These are phyloP conservation scores for Caranx melampygus DNA, from an alignment of 2,113 vertebrate genomes.

Conservation along the genomic window DNA sequence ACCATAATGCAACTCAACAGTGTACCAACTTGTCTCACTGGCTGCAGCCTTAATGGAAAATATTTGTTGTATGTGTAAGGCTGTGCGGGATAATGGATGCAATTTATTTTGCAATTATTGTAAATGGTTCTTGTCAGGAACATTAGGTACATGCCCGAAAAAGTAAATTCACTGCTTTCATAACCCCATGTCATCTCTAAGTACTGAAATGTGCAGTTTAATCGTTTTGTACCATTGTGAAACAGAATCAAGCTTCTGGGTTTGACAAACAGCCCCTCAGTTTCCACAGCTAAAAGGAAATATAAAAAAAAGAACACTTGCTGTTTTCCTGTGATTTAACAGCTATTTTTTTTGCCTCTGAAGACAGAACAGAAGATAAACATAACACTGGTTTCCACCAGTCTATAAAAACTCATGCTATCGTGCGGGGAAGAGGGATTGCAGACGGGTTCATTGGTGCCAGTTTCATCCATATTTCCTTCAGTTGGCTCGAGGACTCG, in stretches of 20 bases:
- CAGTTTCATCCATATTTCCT: slow-evolving; percentile 42
- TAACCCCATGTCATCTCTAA: slow-evolving; percentile 34
- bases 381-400: slow-evolving; percentile 1
- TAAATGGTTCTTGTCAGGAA: slow-evolving; percentile 55
- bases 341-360: slow-evolving; percentile 40
- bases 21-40: background rate
- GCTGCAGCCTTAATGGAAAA: slow-evolving; percentile 26
- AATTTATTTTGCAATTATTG: slow-evolving; percentile 51
- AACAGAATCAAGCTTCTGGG: slow-evolving; percentile 43
- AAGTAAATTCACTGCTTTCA: slow-evolving; percentile 48
- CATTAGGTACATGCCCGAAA: slow-evolving; percentile 30
- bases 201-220: slow-evolving; percentile 42
- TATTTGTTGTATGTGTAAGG: slow-evolving; percentile 20
- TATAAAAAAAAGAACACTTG: background rate
- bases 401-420: slow-evolving; percentile 36
- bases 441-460: slow-evolving; percentile 22
- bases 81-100: slow-evolving; percentile 38
- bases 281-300: slow-evolving; percentile 12
- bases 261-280: slow-evolving; percentile 41
- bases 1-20: background rate
- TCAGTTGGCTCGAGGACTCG: slow-evolving; percentile 14
- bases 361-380: slow-evolving; percentile 41
- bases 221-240: slow-evolving; percentile 34
- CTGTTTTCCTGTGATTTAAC: slow-evolving; percentile 56
- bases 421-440: slow-evolving; percentile 34